phyloP scores from a whole-genome alignment of 2,888 invertebrate species.

The Lasius platythorax region DNA sequence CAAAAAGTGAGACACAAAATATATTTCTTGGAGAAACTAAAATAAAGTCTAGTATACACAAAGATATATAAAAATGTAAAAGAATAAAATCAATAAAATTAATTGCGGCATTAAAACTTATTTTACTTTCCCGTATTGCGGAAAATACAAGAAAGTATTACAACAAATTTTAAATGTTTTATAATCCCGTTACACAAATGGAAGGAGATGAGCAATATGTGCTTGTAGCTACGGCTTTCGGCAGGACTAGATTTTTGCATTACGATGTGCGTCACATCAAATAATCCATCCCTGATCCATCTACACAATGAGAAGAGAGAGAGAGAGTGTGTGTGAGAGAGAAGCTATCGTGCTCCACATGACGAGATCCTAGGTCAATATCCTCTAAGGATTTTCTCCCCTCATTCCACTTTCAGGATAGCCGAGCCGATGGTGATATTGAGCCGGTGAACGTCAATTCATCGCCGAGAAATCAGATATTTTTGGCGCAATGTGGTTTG shows the following conservation, averaged over 20 bases:
- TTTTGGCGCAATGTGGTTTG: conserved; percentile 29
- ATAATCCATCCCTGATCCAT: conserved; percentile 21
- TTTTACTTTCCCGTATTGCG: not conserved
- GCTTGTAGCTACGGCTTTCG: conserved; percentile 1
- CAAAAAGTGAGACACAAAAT: not conserved
- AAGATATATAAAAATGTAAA: not conserved
- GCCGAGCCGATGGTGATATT: conserved; percentile 24
- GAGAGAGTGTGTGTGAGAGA: not conserved
- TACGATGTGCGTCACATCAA: not conserved
- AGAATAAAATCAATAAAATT: not conserved
- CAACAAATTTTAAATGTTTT: not conserved
- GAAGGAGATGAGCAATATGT: not conserved
- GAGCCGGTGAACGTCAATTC: conserved; percentile 46
- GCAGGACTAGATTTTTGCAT: not conserved
- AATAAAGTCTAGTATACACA: not conserved
- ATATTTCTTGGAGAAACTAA: not conserved
- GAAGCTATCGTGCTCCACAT: conserved; percentile 67
- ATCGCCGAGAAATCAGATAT: conserved; percentile 41
- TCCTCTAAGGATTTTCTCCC: conserved; percentile 76
- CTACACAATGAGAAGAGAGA: conserved; percentile 1
- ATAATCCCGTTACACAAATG: not conserved
- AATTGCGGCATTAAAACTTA: not conserved
- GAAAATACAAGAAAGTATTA: not conserved
- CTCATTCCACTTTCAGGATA: conserved; percentile 54
- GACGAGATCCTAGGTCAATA: conserved; percentile 76